These are phyloP conservation scores for Palythoa caribaeorum DNA, from an alignment of 92 coral and sea anemone species.

Conservation along the genomic window DNA sequence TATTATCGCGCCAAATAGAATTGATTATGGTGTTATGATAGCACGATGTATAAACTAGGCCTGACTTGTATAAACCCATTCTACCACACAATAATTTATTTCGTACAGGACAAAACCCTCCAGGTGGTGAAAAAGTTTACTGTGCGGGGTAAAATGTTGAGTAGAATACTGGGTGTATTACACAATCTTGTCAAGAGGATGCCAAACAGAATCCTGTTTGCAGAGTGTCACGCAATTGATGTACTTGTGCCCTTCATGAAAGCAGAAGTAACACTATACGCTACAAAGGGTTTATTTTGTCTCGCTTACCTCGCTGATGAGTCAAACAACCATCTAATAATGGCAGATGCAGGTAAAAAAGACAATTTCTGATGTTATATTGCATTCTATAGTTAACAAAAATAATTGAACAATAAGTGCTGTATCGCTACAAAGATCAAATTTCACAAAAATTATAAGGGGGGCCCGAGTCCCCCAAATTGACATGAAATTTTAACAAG, in stretches of 20 bases:
- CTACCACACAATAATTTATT: neutral
- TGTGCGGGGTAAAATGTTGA: slow-evolving; percentile 60
- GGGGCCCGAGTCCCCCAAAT: too few species aligned
- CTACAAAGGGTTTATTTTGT: slow-evolving; percentile 66
- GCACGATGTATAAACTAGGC: too few species aligned
- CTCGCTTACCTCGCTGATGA: slow-evolving; percentile 85
- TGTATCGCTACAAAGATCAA: too few species aligned
- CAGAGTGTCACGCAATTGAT: slow-evolving; percentile 60
- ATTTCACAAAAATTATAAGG: too few species aligned
- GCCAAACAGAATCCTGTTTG: slow-evolving; percentile 66
- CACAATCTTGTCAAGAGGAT: slow-evolving; percentile 78
- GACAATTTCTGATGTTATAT: neutral
- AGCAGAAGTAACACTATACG: slow-evolving; percentile 67
- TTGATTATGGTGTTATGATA: too few species aligned
- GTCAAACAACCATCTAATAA: slow-evolving; percentile 73
- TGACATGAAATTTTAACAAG: too few species aligned
- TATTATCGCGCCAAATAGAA: neutral
- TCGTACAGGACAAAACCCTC: slow-evolving; percentile 54
- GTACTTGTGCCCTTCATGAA: slow-evolving; percentile 72
- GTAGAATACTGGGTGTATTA: slow-evolving; percentile 60
- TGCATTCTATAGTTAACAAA: neutral
- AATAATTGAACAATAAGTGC: neutral
- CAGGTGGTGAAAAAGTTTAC: slow-evolving; percentile 51
- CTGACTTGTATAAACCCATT: neutral
- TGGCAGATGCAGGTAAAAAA: slow-evolving; percentile 73